Evolutionary conservation across 2,113 vertebrate genomes (phyloP).

Genomic region (Platichthys stellatus): DNA sequence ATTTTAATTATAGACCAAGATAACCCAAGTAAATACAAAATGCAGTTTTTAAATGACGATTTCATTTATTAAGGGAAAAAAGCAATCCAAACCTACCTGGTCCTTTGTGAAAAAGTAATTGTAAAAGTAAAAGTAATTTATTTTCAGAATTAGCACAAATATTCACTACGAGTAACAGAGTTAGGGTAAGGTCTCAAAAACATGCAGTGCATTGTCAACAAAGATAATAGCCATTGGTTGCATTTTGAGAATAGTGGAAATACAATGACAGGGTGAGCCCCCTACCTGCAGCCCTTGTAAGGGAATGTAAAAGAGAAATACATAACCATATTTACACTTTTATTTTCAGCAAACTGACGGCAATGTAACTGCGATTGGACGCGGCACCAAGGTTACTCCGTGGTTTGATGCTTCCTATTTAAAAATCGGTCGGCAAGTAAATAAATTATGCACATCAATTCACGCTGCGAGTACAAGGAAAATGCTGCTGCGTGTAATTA

Average conservation of each 20-base stretch:
- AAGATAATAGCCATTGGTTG: background rate
- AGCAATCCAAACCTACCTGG: too few relatives aligned
- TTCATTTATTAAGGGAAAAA: too few relatives aligned
- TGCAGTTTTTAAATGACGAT: too few relatives aligned
- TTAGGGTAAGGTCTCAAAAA: background rate
- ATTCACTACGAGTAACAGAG: too few relatives aligned
- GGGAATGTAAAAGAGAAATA: slow-evolving; percentile 19
- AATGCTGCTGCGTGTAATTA: slow-evolving; percentile 73
- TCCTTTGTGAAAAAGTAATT: too few relatives aligned
- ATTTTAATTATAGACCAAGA: too few relatives aligned
- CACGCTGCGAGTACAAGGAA: slow-evolving; percentile 52
- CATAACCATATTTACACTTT: slow-evolving; percentile 38
- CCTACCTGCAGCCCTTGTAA: slow-evolving; percentile 11
- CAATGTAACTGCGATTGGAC: slow-evolving; percentile 44
- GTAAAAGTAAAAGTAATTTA: too few relatives aligned
- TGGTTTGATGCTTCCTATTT: slow-evolving; percentile 72
- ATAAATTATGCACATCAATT: slow-evolving; percentile 78
- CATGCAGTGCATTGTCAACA: background rate
- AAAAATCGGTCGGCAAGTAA: slow-evolving; percentile 72
- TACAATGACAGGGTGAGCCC: slow-evolving; percentile 21
- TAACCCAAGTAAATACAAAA: too few relatives aligned
- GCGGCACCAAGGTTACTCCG: slow-evolving; percentile 65
- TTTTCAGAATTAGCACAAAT: background rate
- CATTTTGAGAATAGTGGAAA: slow-evolving; percentile 18
- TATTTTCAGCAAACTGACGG: slow-evolving; percentile 30